A percentile compares a stretch with the other conserved stretches of the same genome.
Conservation (phyloP, 2,113 vertebrate genomes). For the Bucco capensis region DNA sequence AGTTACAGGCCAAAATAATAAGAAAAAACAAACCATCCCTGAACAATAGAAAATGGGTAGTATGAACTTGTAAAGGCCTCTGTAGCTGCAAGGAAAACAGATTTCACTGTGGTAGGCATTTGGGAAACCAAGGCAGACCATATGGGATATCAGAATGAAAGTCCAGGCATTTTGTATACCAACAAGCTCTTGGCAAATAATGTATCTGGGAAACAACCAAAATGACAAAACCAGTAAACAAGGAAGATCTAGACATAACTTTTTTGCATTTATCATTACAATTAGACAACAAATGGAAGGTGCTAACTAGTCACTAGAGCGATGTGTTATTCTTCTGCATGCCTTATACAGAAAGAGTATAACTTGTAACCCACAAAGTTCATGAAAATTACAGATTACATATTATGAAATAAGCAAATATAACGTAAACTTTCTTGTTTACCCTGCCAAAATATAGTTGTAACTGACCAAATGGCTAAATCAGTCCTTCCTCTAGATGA, state of each 20-base stretch:
- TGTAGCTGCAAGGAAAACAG: not conserved
- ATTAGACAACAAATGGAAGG: not conserved
- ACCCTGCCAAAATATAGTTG: not conserved
- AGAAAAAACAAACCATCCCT: not conserved
- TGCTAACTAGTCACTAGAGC: not conserved
- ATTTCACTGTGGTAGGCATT: not conserved
- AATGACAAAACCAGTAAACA: not conserved
- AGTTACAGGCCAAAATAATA: constrained; percentile 25
- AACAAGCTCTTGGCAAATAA: not conserved
- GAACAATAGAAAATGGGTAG: not conserved
- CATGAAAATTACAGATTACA: not conserved
- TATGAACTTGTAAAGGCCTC: not conserved
- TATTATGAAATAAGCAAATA: not conserved
- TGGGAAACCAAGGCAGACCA: constrained; percentile 20
- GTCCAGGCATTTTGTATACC: constrained; percentile 35
- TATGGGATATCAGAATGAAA: not conserved
- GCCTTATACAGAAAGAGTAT: not conserved
- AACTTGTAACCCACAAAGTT: not conserved
- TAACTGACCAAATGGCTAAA: not conserved
- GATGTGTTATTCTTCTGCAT: not conserved
- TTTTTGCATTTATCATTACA: not conserved
- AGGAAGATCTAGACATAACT: not conserved
- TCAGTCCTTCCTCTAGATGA: not conserved
- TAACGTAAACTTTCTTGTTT: not conserved
- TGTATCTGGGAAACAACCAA: not conserved